A percentile compares a stretch with the other conserved stretches of the same genome.
phyloP scores from a whole-genome alignment of 2,888 invertebrate genomes.

The Synanthedon tipuliformis region DNA sequence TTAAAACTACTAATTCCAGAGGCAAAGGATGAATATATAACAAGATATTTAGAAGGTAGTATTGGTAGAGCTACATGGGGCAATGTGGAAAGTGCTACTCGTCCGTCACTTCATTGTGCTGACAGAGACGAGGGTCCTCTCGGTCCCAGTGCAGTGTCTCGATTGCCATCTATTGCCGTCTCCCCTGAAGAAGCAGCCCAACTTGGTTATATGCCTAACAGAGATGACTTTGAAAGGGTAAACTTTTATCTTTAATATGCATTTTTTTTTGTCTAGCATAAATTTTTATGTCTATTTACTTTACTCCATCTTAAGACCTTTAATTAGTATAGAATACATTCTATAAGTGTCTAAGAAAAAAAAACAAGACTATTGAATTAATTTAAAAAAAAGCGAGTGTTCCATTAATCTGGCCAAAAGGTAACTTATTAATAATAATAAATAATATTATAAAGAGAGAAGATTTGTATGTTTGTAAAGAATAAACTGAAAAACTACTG shows the following conservation, averaged over 20 bases:
- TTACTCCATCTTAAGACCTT: neutral
- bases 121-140: constrained; percentile 82
- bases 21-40: constrained; percentile 91
- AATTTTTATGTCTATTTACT: neutral
- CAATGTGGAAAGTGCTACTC: constrained; percentile 74
- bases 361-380: no score
- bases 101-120: constrained; percentile 81
- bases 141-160: constrained; percentile 76
- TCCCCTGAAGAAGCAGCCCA: constrained; percentile 87
- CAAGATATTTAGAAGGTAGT: constrained; percentile 88
- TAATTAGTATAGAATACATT: no score
- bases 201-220: constrained; percentile 93
- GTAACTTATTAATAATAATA: no score
- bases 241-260: constrained; percentile 11
- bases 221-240: constrained; percentile 96
- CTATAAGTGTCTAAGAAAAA: no score
- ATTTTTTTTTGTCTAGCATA: no score
- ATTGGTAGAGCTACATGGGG: constrained; percentile 91
- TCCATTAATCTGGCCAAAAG: no score
- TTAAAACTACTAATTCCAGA: constrained; percentile 59
- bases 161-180: constrained; percentile 84
- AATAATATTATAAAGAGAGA: no score
- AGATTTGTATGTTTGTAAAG: no score
- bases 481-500: no score
- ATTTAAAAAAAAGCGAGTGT: no score